A percentile compares a stretch with the other conserved stretches of the same genome.
Evolutionary conservation across 2,113 vertebrate genomes (phyloP).

Genomic region (Todiramphus chloris): DNA sequence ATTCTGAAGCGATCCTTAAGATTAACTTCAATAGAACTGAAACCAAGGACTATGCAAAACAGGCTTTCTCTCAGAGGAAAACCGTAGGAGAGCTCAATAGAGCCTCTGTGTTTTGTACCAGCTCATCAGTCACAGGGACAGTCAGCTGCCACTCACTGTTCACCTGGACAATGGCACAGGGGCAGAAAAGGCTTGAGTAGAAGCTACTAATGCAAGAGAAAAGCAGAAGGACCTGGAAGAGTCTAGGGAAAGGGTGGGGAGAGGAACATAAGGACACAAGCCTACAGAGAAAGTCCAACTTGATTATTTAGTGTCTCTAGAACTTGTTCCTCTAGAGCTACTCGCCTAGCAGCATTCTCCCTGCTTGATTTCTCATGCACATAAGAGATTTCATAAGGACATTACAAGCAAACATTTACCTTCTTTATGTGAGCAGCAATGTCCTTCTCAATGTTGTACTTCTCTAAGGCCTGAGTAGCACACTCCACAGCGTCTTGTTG

Average conservation of each 20-base stretch:
- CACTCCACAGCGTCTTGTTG: constrained; percentile 97
- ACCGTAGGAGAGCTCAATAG: not conserved
- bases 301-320: not conserved
- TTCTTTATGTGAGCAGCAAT: constrained; percentile 98
- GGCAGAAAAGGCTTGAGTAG: not conserved
- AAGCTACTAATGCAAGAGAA: not conserved
- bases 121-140: not conserved
- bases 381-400: not conserved
- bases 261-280: not conserved
- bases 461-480: constrained; percentile 95
- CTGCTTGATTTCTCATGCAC: not conserved
- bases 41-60: not conserved
- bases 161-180: not conserved
- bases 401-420: constrained; percentile 65
- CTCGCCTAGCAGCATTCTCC: not conserved
- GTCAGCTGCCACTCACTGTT: not conserved
- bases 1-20: not conserved
- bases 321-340: constrained; percentile 21
- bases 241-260: not conserved
- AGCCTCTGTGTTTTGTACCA: not conserved
- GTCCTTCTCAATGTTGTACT: constrained; percentile 98
- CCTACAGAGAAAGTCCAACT: not conserved
- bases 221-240: not conserved
- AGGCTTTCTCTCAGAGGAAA: not conserved
- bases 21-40: not conserved